Percentiles rank a stretch among this genome's conserved stretches.
Conservation (phyloP, 2,888 invertebrate species). For the Ophioninae sp. region DNA sequence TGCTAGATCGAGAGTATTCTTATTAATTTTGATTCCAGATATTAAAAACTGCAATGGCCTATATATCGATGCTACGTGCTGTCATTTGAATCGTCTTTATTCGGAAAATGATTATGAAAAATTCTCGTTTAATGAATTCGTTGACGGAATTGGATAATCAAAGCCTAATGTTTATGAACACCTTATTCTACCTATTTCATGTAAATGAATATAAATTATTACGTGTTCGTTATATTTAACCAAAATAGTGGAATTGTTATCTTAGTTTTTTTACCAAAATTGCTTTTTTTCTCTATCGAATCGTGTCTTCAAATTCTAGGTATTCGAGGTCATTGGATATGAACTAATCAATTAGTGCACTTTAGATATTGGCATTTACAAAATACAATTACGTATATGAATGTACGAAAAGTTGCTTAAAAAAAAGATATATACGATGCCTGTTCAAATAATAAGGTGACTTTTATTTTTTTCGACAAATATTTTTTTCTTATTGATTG, state of each 20-base stretch:
- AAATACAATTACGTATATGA: too few species aligned
- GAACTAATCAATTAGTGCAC: too few species aligned
- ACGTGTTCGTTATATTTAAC: neutral
- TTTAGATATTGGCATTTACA: too few species aligned
- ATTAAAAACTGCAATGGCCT: constrained; percentile 45
- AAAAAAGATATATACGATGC: too few species aligned
- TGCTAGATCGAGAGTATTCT: neutral
- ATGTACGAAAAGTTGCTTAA: too few species aligned
- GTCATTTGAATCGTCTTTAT: constrained; percentile 9
- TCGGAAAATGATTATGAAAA: neutral
- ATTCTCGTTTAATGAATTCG: neutral
- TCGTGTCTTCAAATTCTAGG: too few species aligned
- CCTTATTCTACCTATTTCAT: neutral
- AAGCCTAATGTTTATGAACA: neutral
- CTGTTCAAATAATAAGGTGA: too few species aligned
- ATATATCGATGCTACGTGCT: constrained; percentile 50
- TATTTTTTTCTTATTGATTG: too few species aligned
- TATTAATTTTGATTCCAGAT: constrained; percentile 27
- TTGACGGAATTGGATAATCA: neutral
- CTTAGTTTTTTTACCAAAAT: too few species aligned
- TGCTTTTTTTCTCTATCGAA: too few species aligned
- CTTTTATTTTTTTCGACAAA: too few species aligned
- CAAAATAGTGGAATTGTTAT: neutral
- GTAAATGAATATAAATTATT: neutral
- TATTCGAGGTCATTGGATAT: too few species aligned